These are phyloP conservation scores for Aptenodytes forsteri DNA, from an alignment of 2,113 vertebrate genomes.

Conservation along the genomic window DNA sequence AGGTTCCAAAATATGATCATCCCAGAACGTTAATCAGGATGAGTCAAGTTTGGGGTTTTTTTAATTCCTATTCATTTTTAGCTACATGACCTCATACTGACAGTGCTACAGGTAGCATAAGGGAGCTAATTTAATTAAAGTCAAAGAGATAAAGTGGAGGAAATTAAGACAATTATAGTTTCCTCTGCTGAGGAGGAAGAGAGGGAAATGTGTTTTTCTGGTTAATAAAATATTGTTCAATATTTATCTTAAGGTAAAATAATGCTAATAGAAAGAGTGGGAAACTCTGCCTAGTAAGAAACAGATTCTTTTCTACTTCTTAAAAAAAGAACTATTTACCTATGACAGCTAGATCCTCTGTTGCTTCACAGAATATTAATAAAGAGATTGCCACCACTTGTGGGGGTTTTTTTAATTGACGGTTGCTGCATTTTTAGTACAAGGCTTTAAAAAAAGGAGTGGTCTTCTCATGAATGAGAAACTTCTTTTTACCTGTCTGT, in stretches of 20 bases:
- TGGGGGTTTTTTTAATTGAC: background rate
- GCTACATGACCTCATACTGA: background rate
- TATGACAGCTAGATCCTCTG: background rate
- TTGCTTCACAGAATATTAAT: background rate
- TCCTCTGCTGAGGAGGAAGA: background rate
- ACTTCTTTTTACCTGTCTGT: background rate
- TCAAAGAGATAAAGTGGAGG: background rate
- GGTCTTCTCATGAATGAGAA: background rate
- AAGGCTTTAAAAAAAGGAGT: background rate
- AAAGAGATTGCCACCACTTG: background rate
- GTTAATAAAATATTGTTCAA: background rate
- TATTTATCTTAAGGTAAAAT: background rate
- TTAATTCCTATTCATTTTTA: background rate
- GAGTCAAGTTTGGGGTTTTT: background rate
- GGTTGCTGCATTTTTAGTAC: rapidly evolving
- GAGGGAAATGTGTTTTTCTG: background rate
- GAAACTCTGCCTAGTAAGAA: background rate
- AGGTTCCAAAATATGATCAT: background rate
- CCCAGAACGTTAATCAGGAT: background rate
- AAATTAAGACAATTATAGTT: background rate
- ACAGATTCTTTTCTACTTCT: background rate
- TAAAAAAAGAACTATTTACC: background rate
- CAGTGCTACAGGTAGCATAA: background rate
- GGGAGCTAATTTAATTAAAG: background rate
- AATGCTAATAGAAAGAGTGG: background rate